Base-by-base conservation (phyloP, 2,888 invertebrate genomes). In the Cryptocheilus praepositus region DNA sequence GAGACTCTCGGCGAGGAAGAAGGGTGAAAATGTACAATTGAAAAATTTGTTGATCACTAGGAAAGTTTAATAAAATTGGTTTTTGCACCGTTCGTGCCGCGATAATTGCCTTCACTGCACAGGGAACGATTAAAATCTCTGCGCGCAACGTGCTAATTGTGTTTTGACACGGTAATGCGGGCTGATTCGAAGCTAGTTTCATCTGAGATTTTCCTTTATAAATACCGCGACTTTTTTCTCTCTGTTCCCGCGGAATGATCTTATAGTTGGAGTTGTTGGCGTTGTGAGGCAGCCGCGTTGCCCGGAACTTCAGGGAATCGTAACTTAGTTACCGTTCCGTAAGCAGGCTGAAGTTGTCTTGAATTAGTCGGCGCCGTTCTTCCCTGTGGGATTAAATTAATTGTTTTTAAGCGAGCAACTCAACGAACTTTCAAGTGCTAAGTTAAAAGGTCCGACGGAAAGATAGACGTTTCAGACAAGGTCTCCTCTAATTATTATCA, bases 251-350 rank as follows among this genome's bases (percentile, higher is more conserved):
- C 11, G 21, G 70, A 60, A 66, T 56, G 57, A 44, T 36, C 60
- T 63, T 70, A 54, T 49, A 55, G 60, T 54, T 58, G 15, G 61
- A 46, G 19, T 5, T 52, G 59, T 65, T 46, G 46, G 63, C 54
- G 73, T 73, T 70, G 64, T 21, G 67, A 61, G 68, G 61, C 62
- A 61, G 58, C 64, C 60, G 51, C 49, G 64, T 59, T 61, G 28
- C 52, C 18, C 46, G 21, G 62, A 76, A 76, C 76, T 76, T 75
- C 49, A 52, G 54, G 57, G 67, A 76, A 73, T 69, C 70, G 68
- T 72, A 76, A 77, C 71, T 76, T 70, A 51, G 71, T 77, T 77
- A 76, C 65, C 67, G 74, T 70, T 66, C 67, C 71, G 68, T 70
- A 71, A 76, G 76, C 77, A 70, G 70, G 22, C 61, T 25, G 60